These are phyloP conservation scores for Sphaerophoria taeniata DNA, from an alignment of 2,888 invertebrate species.

Conservation along the genomic window DNA sequence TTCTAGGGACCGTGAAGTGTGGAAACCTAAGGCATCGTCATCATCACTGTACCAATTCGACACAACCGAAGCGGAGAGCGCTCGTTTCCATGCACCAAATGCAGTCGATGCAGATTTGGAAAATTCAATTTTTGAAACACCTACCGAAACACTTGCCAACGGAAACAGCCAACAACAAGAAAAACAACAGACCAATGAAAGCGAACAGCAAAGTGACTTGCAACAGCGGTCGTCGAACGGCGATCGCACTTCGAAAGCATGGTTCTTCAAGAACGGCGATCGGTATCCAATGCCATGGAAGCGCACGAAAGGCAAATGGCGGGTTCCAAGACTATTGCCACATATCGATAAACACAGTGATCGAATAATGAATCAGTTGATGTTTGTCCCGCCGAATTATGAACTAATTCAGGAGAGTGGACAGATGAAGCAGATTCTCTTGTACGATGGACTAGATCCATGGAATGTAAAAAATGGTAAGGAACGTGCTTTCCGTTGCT, in stretches of 20 bases:
- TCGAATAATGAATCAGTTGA: slow-evolving; percentile 92
- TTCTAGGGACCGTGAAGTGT: slow-evolving; percentile 80
- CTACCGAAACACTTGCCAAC: slow-evolving; percentile 20
- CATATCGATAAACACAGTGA: slow-evolving; percentile 88
- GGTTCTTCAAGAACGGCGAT: slow-evolving; percentile 92
- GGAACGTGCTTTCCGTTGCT: too few relatives aligned
- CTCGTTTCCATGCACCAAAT: slow-evolving; percentile 5
- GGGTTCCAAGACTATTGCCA: slow-evolving; percentile 88
- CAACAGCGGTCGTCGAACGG: slow-evolving; percentile 47
- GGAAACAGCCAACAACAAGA: slow-evolving; percentile 57
- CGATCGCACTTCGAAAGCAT: slow-evolving; percentile 83
- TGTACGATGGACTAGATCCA: slow-evolving; percentile 92
- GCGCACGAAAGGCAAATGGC: slow-evolving; percentile 82
- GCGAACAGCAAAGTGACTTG: slow-evolving; percentile 59
- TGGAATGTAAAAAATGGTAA: slow-evolving; percentile 88
- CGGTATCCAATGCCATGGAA: slow-evolving; percentile 86
- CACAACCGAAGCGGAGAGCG: slow-evolving; percentile 65
- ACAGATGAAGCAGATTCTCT: slow-evolving; percentile 83
- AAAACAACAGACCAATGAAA: slow-evolving; percentile 37
- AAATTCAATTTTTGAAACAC: slow-evolving; percentile 47
- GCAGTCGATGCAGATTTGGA: slow-evolving; percentile 14
- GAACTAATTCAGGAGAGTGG: slow-evolving; percentile 84
- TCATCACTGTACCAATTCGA: slow-evolving; percentile 67
- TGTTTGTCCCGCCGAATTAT: slow-evolving; percentile 92
- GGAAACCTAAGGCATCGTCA: slow-evolving; percentile 79